Evolutionary conservation across 2,888 invertebrate genomes (phyloP), one percentile per base, ranked within the genome.

Genomic region (Griposia aprilina): DNA sequence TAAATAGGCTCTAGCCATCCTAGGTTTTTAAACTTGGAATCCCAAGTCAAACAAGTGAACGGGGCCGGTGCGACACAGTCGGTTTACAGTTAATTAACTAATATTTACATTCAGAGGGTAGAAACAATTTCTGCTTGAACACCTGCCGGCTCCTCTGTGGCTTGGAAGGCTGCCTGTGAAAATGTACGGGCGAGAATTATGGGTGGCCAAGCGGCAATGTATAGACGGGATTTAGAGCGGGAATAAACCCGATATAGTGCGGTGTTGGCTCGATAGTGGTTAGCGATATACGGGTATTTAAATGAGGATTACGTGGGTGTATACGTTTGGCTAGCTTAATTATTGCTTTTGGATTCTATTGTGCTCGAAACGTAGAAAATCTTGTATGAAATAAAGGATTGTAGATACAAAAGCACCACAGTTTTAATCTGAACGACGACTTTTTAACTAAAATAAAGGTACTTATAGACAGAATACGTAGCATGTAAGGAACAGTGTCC

Each of bases 61-160:
- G 84, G 90, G 86, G 86, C 86, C 83, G 88, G 76, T 83, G 81
- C 85, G 84, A 83, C 89, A 91, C 85, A 59, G 90, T 90, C 90
- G 92, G 95, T 95, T 95, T 95, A 93, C 95, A 95, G 94, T 95
- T 97, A 96, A 97, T 97, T 97, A 96, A 95, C 95, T 95, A 95
- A 96, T 96, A 97, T 96, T 96, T 95, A 95, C 96, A 93, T 94
- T 95, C 20, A 93, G 94, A 91, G 91, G 87, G 89, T 90, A 88
- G 95, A 94, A 95, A 95, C 95, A 94, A 95, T 96, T 95, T 94
- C 91, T 91, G 90, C 88, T 90, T 85, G 93, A 91, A 90, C 95
- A 95, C 94, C 95, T 96, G 95, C 93, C 88, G 88, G 93, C 90
- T 90, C 90, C 90, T 90, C 89, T 93, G 93, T 83, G 93, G 93